A percentile compares a stretch with the other conserved stretches of the same genome.
Evolutionary conservation across 2,797 vertebrate genomes (phyloP).

Genomic region (Sebastolobus altivelis): DNA sequence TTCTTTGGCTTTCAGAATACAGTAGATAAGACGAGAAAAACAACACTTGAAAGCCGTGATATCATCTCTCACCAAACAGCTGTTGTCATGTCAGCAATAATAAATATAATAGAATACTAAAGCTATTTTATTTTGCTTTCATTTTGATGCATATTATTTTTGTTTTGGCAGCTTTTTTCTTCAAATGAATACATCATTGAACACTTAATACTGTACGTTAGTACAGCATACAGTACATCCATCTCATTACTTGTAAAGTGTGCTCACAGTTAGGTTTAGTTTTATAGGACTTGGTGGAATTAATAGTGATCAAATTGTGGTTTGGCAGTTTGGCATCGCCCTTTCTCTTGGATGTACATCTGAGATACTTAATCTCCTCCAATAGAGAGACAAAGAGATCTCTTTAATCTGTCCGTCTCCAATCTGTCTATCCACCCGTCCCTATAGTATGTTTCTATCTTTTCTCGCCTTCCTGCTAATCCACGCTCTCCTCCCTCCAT

Average conservation of each 20-base stretch:
- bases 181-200: background rate
- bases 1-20: background rate
- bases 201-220: background rate
- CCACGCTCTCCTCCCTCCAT: conserved; percentile 40
- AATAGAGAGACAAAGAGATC: conserved; percentile 6
- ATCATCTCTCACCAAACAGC: conserved; percentile 5
- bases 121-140: background rate
- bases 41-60: background rate
- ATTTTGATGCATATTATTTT: background rate
- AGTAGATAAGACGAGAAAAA: conserved; percentile 2
- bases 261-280: background rate
- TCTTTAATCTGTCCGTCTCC: conserved; percentile 14
- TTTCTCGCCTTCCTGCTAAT: conserved; percentile 50
- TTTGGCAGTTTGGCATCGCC: background rate
- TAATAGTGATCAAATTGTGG: conserved; percentile 13
- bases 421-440: conserved; percentile 26
- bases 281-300: conserved; percentile 4
- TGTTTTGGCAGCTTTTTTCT: background rate
- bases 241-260: background rate
- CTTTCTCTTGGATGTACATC: background rate
- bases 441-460: conserved; percentile 33
- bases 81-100: conserved; percentile 5
- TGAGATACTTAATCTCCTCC: conserved; percentile 7
- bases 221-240: background rate
- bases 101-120: background rate